phyloP scores from a whole-genome alignment of 1,140 invertebrate genomes.

The Trypoxylus dichotomus region DNA sequence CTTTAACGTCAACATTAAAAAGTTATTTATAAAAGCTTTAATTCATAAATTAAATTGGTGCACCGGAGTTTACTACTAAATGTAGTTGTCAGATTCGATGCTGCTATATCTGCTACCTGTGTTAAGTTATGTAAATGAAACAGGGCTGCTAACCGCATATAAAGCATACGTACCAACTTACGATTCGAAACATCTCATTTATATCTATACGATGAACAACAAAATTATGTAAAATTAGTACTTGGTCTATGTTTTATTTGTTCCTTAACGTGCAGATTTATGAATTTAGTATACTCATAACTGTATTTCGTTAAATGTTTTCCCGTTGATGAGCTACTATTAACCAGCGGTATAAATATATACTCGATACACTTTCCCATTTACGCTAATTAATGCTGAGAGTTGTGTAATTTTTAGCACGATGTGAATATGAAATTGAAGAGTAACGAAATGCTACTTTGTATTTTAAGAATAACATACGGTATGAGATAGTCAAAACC shows the following conservation, averaged over 20 bases:
- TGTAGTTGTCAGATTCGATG: background rate
- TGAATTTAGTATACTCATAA: background rate
- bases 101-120: background rate
- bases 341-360: background rate
- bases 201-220: background rate
- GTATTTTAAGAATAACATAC: background rate
- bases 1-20: background rate
- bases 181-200: constrained; percentile 1
- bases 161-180: background rate
- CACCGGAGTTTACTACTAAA: background rate
- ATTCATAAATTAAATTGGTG: background rate
- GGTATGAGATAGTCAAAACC: background rate
- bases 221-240: constrained; percentile 17
- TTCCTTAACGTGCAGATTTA: background rate
- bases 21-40: background rate
- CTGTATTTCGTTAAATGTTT: constrained; percentile 8
- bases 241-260: background rate
- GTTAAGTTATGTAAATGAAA: background rate
- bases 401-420: background rate
- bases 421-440: background rate
- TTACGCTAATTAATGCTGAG: background rate
- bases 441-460: background rate
- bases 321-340: background rate
- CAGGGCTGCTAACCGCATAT: background rate
- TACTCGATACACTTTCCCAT: background rate